Evolutionary conservation across 2,888 invertebrate genomes (phyloP).

Genomic region (Mechanitis mazaeus): DNA sequence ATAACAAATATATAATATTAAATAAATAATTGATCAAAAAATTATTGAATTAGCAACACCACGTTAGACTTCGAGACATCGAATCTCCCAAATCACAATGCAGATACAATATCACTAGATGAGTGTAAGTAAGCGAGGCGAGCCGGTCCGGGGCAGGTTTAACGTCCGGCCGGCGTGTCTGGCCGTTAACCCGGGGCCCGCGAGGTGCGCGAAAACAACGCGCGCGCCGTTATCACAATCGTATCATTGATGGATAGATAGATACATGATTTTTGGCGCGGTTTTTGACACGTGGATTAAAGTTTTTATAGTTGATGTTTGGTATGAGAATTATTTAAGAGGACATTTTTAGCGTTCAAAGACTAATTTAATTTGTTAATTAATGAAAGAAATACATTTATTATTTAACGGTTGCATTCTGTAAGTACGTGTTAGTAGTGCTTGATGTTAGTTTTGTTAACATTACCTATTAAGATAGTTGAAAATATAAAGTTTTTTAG

Average conservation of each 20-base stretch:
- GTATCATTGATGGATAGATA: slow-evolving; percentile 33
- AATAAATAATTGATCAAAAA: too few relatives aligned
- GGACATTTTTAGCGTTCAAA: not conserved
- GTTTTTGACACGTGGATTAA: slow-evolving; percentile 8
- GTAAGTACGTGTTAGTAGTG: too few relatives aligned
- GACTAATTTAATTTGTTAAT: too few relatives aligned
- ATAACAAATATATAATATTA: too few relatives aligned
- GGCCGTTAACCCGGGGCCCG: slow-evolving; percentile 75
- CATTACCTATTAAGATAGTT: too few relatives aligned
- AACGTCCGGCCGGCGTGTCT: slow-evolving; percentile 74
- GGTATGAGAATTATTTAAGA: not conserved
- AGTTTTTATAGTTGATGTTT: not conserved
- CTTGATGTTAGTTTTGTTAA: too few relatives aligned
- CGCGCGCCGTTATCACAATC: slow-evolving; percentile 61
- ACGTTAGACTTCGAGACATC: not conserved
- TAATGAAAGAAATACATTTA: too few relatives aligned
- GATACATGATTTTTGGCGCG: slow-evolving; percentile 16
- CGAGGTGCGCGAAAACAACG: slow-evolving; percentile 69
- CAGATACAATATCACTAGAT: slow-evolving; percentile 16
- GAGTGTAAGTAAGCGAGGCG: slow-evolving; percentile 38
- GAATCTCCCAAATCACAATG: slow-evolving; percentile 5
- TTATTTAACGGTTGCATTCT: too few relatives aligned
- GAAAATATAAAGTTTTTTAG: too few relatives aligned
- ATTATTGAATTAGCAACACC: too few relatives aligned
- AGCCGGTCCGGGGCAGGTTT: slow-evolving; percentile 67